These are phyloP conservation scores for Mesoclemmys tuberculata DNA, from an alignment of 2,113 vertebrate species.

Conservation along the genomic window DNA sequence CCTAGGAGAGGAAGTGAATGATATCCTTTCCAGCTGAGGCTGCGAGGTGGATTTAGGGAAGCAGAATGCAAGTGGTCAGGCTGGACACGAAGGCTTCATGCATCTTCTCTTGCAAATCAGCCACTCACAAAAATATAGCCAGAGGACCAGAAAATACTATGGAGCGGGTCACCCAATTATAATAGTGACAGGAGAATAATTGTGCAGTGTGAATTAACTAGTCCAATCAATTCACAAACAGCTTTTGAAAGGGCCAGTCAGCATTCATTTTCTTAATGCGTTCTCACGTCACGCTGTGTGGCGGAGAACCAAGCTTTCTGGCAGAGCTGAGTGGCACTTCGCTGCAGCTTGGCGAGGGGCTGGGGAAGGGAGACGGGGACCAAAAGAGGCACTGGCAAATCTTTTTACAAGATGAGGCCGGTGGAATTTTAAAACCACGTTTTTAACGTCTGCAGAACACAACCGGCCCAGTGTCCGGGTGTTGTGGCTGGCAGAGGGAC, in stretches of 20 bases:
- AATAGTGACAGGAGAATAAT: not conserved
- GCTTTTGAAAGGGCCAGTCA: not conserved
- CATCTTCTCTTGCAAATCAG: not conserved
- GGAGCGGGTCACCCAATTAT: not conserved
- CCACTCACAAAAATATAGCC: not conserved
- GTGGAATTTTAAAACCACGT: too few relatives aligned
- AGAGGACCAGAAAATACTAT: not conserved
- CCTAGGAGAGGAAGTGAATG: not conserved
- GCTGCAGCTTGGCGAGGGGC: not conserved
- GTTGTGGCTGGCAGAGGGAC: not conserved
- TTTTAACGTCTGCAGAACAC: not conserved
- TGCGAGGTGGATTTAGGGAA: not conserved
- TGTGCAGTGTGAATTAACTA: not conserved
- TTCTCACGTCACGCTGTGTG: not conserved
- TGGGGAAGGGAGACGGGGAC: not conserved
- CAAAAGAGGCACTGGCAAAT: too few relatives aligned
- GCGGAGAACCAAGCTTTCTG: not conserved
- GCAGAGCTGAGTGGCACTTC: not conserved
- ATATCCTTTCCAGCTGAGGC: not conserved
- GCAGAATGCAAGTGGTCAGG: not conserved
- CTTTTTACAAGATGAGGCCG: too few relatives aligned
- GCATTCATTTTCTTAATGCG: not conserved
- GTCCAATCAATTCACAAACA: not conserved
- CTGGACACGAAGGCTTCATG: not conserved
- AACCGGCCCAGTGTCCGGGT: not conserved